Evolutionary conservation across 2,797 vertebrate species (phyloP), one percentile per base, ranked within the genome.

Genomic region (Hephaestus fuliginosus): DNA sequence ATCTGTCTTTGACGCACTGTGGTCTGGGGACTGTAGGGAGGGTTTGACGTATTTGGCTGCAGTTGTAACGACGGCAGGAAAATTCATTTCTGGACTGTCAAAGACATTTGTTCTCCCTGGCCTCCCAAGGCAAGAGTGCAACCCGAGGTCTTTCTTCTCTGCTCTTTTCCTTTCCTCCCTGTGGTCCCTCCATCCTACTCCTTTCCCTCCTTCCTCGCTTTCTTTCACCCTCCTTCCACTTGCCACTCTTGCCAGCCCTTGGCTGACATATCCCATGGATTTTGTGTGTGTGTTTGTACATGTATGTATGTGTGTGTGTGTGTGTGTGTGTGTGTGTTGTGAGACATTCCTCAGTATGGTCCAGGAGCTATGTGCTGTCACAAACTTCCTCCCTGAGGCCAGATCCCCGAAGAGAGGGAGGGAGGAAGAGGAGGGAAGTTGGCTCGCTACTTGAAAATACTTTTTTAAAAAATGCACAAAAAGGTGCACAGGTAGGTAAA

Each of bases 71-170:
- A 83, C 83, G 83, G 87, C 91, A 92, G 91, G 90, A 89, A 92
- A 90, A 93, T 93, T 86, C 81, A 92, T 93, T 90, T 91, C 84
- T 87, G 86, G 83, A 89, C 92, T 90, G 91, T 90, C 89, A 78
- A 84, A 93, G 88, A 82, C 88, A 92, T 93, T 94, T 89, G 91
- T 92, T 92, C 83, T 88, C 70, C 56, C 20, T 51, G 83, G 82
- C 88, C 91, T 91, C 91, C 89, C 88, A 92, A 87, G 71, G 81
- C 51, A 83, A 88, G 75, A 73, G 87, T 75, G 76, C 82, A 86
- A 72, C 63, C 68, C 62, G 20, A 86, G 84, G 85, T 80, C 80
- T 74, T 73, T 73, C 69, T 61, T 77, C 64, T 63, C 72, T 28
- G 53, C 22, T 63, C 22, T 49, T 69, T 46, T 52, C 64, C 64